Percentiles rank a stretch among this genome's conserved stretches.
These are phyloP conservation scores for Orthonyx spaldingii DNA, from an alignment of 2,113 vertebrate species.

Conservation along the genomic window DNA sequence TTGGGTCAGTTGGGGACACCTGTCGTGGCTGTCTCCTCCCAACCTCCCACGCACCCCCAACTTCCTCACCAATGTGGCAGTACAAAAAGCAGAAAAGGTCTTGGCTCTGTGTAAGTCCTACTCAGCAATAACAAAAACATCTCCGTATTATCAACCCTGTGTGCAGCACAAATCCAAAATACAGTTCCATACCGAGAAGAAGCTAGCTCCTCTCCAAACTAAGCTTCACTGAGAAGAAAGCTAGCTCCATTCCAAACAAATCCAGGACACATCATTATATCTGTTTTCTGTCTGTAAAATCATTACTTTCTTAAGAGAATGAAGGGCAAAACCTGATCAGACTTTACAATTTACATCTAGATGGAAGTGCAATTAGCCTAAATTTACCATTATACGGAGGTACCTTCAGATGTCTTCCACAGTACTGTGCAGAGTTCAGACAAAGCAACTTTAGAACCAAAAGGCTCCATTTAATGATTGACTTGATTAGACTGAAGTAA, in stretches of 20 bases:
- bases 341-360: background rate
- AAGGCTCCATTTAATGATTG: background rate
- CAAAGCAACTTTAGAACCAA: background rate
- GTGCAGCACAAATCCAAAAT: background rate
- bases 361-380: background rate
- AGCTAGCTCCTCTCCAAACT: too few relatives aligned
- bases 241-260: background rate
- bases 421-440: background rate
- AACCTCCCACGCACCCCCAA: fast-evolving
- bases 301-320: background rate
- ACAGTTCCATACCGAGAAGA: fast-evolving
- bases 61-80: fast-evolving
- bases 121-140: background rate
- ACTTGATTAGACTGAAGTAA: background rate
- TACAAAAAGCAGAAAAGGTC: background rate
- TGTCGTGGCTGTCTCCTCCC: background rate
- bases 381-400: background rate
- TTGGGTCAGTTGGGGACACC: background rate
- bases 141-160: background rate
- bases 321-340: background rate
- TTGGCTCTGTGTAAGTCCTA: background rate
- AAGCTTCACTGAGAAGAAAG: background rate
- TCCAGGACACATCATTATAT: background rate
- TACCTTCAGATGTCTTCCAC: background rate
- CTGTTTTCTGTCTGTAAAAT: background rate